Conservation (phyloP, 2,113 vertebrate genomes). For the Pollachius pollachius region DNA sequence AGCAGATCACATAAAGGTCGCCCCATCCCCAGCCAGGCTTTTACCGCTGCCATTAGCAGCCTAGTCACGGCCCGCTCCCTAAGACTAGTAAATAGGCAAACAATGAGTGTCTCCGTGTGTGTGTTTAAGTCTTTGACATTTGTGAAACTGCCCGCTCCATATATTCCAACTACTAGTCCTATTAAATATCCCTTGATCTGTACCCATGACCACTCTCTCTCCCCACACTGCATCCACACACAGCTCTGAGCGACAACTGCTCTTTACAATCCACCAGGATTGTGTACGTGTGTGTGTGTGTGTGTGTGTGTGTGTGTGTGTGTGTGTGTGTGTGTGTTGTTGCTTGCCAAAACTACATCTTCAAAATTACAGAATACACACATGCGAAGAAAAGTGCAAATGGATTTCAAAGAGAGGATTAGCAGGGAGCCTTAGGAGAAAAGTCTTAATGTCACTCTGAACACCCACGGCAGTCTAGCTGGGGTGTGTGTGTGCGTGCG, state of each 20-base stretch:
- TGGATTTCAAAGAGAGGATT: conserved; percentile 51
- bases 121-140: conserved; percentile 28
- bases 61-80: no score
- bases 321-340: conserved; percentile 10
- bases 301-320: conserved; percentile 20
- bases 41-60: no score
- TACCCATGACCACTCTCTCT: conserved; percentile 37
- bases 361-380: conserved; percentile 30
- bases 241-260: conserved; percentile 27
- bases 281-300: background rate
- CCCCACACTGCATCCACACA: conserved; percentile 41
- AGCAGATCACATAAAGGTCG: no score
- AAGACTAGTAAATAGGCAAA: background rate
- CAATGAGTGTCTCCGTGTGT: background rate
- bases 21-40: no score
- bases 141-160: conserved; percentile 31
- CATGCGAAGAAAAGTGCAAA: conserved; percentile 29
- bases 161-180: conserved; percentile 40
- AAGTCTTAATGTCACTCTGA: conserved; percentile 32
- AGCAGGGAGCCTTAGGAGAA: conserved; percentile 20
- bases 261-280: conserved; percentile 34
- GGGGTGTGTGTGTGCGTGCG: background rate
- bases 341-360: conserved; percentile 9
- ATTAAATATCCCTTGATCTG: conserved; percentile 52
- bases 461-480: background rate